These are phyloP conservation scores for Salticus scenicus DNA, from an alignment of 2,888 invertebrate species.

Conservation along the genomic window DNA sequence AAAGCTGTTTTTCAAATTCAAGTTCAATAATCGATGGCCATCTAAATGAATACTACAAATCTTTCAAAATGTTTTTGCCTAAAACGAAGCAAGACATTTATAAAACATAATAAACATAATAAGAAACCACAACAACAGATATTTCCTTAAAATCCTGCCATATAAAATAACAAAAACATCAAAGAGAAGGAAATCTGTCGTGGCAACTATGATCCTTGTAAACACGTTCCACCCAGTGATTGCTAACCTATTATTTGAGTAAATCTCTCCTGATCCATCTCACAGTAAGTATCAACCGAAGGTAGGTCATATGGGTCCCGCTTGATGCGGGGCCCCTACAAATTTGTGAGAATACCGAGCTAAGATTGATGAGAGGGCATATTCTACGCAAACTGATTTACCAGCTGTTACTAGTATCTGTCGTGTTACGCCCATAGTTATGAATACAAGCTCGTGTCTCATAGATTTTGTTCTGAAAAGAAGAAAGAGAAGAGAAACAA, in stretches of 20 bases:
- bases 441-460: neutral
- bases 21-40: too few relatives aligned
- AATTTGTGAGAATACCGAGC: slow-evolving; percentile 41
- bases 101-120: too few relatives aligned
- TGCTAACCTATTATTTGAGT: neutral
- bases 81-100: too few relatives aligned
- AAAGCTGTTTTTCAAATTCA: too few relatives aligned
- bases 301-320: slow-evolving; percentile 39
- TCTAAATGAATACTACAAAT: too few relatives aligned
- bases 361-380: slow-evolving; percentile 11
- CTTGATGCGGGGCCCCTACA: slow-evolving; percentile 17
- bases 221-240: neutral
- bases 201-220: neutral
- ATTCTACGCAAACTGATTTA: slow-evolving; percentile 60
- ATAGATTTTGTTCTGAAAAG: slow-evolving; percentile 37
- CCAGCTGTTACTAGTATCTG: slow-evolving; percentile 55
- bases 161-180: too few relatives aligned
- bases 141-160: too few relatives aligned
- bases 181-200: too few relatives aligned
- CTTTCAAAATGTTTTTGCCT: too few relatives aligned
- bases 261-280: neutral
- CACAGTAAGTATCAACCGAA: slow-evolving; percentile 4
- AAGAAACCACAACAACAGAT: too few relatives aligned
- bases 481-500: too few relatives aligned
- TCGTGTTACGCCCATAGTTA: slow-evolving; percentile 37